These are phyloP conservation scores for Halcyon senegalensis DNA, from an alignment of 2,113 vertebrate species.

Conservation along the genomic window DNA sequence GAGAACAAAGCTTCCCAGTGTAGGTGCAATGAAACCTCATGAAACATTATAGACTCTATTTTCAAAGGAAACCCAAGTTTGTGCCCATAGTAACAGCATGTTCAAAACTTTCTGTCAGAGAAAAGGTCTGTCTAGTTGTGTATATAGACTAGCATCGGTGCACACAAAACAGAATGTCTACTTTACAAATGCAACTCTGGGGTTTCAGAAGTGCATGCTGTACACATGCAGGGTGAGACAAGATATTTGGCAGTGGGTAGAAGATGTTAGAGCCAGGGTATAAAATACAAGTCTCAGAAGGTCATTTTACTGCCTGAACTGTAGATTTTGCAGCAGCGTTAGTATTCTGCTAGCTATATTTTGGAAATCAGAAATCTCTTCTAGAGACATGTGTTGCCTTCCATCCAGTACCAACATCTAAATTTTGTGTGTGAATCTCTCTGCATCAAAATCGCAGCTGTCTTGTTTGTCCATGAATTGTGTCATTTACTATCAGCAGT, in stretches of 20 bases:
- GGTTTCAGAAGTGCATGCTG: not conserved
- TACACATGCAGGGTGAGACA: not conserved
- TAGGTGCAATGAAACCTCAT: not conserved
- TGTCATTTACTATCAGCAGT: not conserved
- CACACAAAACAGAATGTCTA: not conserved
- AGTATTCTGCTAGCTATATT: not conserved
- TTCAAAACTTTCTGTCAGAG: not conserved
- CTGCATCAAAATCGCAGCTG: not conserved
- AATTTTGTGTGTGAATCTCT: not conserved
- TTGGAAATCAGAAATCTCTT: not conserved
- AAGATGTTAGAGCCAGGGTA: not conserved
- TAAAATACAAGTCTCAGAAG: not conserved
- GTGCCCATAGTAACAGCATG: not conserved
- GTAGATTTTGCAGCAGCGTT: not conserved
- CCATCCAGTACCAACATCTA: not conserved
- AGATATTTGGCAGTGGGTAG: not conserved
- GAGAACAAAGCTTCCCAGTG: not conserved
- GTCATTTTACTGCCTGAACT: not conserved
- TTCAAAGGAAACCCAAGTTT: not conserved
- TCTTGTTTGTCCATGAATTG: not conserved
- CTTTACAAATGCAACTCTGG: not conserved
- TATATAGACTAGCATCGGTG: not conserved
- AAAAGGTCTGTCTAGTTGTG: not conserved
- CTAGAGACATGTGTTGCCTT: not conserved
- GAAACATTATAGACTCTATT: not conserved